Evolutionary conservation across 2,113 vertebrate species (phyloP).

Genomic region (Solea solea): DNA sequence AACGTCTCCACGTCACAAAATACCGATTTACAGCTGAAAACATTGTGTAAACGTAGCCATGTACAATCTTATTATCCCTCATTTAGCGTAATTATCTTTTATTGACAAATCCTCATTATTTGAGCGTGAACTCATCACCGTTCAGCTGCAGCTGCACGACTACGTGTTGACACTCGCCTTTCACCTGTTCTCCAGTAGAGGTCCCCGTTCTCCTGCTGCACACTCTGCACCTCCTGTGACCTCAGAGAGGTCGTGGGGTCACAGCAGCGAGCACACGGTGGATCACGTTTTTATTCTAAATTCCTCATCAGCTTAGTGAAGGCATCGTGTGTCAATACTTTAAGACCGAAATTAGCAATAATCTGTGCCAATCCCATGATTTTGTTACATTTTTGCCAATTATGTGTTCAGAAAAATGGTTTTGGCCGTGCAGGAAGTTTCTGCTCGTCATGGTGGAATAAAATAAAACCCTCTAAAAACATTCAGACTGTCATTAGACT

Average conservation of each 20-base stretch:
- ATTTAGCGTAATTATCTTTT: neutral
- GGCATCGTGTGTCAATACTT: neutral
- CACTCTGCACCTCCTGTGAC: slow-evolving; percentile 2
- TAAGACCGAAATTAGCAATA: neutral
- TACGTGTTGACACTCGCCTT: neutral
- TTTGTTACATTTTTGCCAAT: neutral
- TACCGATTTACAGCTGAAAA: neutral
- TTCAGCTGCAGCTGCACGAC: neutral
- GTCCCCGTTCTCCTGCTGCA: slow-evolving; percentile 56
- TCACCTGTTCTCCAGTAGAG: slow-evolving; percentile 61
- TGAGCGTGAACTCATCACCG: neutral
- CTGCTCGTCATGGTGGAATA: neutral
- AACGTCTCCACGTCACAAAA: neutral
- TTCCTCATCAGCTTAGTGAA: neutral
- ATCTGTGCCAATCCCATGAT: neutral
- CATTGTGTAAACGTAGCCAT: no score
- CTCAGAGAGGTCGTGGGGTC: slow-evolving; percentile 5
- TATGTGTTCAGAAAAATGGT: neutral
- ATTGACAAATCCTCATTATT: neutral
- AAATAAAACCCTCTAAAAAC: neutral
- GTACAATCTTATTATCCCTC: no score
- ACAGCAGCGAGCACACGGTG: neutral
- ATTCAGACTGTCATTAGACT: neutral
- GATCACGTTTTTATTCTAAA: neutral
- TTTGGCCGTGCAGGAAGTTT: neutral